phyloP scores from a whole-genome alignment of 1,140 invertebrate species.

The Zaprionus capensis region DNA sequence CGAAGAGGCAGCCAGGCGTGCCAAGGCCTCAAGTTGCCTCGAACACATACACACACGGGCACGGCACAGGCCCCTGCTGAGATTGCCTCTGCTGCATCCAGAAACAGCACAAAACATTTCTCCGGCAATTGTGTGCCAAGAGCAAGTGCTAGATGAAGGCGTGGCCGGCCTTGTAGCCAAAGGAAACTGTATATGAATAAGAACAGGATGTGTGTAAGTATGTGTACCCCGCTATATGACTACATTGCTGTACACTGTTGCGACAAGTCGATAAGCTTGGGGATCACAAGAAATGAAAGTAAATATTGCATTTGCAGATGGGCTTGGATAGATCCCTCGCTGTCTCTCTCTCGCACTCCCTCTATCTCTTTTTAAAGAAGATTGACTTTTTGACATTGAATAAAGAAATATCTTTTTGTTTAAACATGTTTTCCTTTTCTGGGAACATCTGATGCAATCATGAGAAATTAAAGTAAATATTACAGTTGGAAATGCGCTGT shows the following conservation, averaged over 20 bases:
- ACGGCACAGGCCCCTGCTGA: slow-evolving; percentile 48
- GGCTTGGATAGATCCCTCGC: background rate
- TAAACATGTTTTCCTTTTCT: background rate
- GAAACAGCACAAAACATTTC: slow-evolving; percentile 49
- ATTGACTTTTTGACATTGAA: too few relatives aligned
- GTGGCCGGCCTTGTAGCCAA: slow-evolving; percentile 26
- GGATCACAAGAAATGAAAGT: background rate
- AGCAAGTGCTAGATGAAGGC: slow-evolving; percentile 42
- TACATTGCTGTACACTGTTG: slow-evolving; percentile 14
- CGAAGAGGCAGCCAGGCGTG: slow-evolving; percentile 52
- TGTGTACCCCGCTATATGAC: slow-evolving; percentile 8
- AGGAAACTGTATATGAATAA: slow-evolving; percentile 22
- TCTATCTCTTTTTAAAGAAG: background rate
- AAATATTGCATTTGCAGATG: slow-evolving; percentile 1
- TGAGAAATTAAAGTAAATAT: background rate
- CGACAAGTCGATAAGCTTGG: background rate
- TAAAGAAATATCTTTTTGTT: background rate
- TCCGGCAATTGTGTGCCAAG: slow-evolving; percentile 50
- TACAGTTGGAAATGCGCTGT: background rate
- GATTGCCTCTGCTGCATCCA: slow-evolving; percentile 47
- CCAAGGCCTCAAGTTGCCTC: slow-evolving; percentile 35
- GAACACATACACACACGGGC: background rate
- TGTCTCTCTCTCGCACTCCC: background rate
- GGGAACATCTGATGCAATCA: background rate
- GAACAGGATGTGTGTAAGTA: slow-evolving; percentile 7